Base-by-base conservation (phyloP, 2,797 vertebrate species). In the Zenarchopterus dispar region DNA sequence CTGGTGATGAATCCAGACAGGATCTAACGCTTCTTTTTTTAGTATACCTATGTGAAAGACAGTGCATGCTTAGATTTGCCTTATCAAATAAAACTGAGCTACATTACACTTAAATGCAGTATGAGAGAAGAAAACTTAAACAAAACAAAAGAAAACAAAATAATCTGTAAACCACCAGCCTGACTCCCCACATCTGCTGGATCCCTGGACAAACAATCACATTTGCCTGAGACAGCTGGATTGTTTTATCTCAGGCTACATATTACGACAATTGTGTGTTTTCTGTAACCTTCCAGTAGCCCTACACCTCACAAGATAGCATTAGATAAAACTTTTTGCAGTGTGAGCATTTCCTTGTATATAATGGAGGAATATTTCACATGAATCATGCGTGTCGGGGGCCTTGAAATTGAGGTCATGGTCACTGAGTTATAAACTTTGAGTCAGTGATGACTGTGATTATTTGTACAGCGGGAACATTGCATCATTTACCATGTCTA, bases 181-280 rank as follows among this genome's bases (percentile, higher is more conserved):
- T 26, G 24, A 18, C 23, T 55, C n/a, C 6, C 10, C 46, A 68
- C 39, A 74, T 71, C 63, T 69, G 49, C 22, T 18, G 22, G 44
- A 62, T 66, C 45, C 5, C 60, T 68, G 60, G 17, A 71, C 51
- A 73, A 78, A 74, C 53, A 73, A 65, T 47, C 72, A 55, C 31
- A 31, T 58, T 44, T 31, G 0, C n/a, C 50, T 22, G 41, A 56
- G 61, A 62, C 62, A 43, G 61, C 26, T 0, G 2, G 33, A 47
- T 53, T 58, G 46, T 78, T 75, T 72, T 55, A 67, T 67, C 21
- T 55, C 18, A 24, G 21, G 39, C 52, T 68, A 52, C 70, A 73
- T 50, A 61, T 72, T 57, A 70, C 66, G 9, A 36, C 2, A 10
- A 36, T 36, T 36, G 33, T 36, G 28, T 31, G 28, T 31, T 31